A percentile compares a stretch with the other conserved stretches of the same genome.
phyloP scores from a whole-genome alignment of 2,797 vertebrate species.

The Periophthalmus magnuspinnatus region DNA sequence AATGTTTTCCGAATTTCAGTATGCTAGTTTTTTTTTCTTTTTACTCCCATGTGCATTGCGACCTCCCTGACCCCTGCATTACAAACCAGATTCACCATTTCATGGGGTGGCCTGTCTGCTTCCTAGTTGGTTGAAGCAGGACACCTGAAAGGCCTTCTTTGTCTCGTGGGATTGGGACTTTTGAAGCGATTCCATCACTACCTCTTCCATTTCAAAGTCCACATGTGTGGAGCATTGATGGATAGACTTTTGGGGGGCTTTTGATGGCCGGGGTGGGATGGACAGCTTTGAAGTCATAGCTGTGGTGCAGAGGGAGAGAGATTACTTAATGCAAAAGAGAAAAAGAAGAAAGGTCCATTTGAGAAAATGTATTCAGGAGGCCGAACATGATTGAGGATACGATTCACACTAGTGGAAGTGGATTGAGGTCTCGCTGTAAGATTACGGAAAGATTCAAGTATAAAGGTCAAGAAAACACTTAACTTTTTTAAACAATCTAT shows the following conservation, averaged over 20 bases:
- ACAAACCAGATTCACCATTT: slow-evolving; percentile 33
- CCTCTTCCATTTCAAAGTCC: slow-evolving; percentile 37
- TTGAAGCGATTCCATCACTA: slow-evolving; percentile 21
- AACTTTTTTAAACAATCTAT: neutral
- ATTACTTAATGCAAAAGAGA: slow-evolving; percentile 15
- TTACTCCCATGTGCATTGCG: neutral
- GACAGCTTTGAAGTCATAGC: slow-evolving; percentile 34
- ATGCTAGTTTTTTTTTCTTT: neutral
- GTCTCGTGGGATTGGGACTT: slow-evolving; percentile 25
- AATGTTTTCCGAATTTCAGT: slow-evolving; percentile 3
- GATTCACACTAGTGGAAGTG: neutral
- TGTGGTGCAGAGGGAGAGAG: slow-evolving; percentile 7
- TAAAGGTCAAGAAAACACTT: neutral
- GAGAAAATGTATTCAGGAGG: slow-evolving; percentile 4
- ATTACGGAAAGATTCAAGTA: neutral
- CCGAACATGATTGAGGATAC: neutral
- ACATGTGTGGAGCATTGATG: slow-evolving; percentile 31
- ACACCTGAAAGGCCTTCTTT: slow-evolving; percentile 56
- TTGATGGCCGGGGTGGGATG: slow-evolving; percentile 8
- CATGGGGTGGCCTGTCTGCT: slow-evolving; percentile 17
- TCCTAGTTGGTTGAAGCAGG: neutral
- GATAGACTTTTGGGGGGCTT: slow-evolving; percentile 18
- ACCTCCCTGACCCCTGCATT: slow-evolving; percentile 16
- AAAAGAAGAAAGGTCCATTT: neutral
- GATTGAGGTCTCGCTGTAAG: neutral